A percentile compares a stretch with the other conserved stretches of the same genome.
phyloP scores from a whole-genome alignment of 2,888 invertebrate genomes.

The Synanthedon andrenaeformis region DNA sequence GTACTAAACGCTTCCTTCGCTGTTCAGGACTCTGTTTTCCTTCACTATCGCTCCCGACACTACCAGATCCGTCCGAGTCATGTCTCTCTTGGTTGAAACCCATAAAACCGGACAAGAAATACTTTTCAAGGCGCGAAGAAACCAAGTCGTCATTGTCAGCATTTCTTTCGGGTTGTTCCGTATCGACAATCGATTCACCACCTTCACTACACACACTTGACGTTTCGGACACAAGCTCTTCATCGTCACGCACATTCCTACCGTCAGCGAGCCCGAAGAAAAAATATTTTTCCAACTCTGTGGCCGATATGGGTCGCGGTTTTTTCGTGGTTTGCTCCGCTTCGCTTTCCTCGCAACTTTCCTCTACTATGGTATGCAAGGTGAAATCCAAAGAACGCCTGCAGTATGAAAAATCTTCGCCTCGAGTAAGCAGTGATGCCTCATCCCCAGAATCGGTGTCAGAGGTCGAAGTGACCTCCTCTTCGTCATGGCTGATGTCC shows the following conservation, averaged over 20 bases:
- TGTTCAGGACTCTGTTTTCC: conserved; percentile 90
- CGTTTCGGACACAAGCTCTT: conserved; percentile 82
- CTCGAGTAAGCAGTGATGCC: conserved; percentile 76
- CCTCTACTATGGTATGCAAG: conserved; percentile 92
- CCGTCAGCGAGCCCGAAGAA: conserved; percentile 88
- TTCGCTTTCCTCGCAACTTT: conserved; percentile 94
- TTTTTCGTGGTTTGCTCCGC: conserved; percentile 75
- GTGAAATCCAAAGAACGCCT: conserved; percentile 89
- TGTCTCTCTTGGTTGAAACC: conserved; percentile 82
- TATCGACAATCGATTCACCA: conserved; percentile 77
- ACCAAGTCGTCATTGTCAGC: conserved; percentile 80
- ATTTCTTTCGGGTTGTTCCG: conserved; percentile 66
- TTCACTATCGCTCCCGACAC: conserved; percentile 92
- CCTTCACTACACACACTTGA: conserved; percentile 89
- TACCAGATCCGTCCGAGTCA: conserved; percentile 85
- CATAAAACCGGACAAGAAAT: conserved; percentile 88
- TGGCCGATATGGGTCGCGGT: conserved; percentile 79
- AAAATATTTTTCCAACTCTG: conserved; percentile 91
- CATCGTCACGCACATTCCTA: conserved; percentile 63
- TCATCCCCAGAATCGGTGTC: conserved; percentile 79
- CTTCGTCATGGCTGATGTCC: conserved; percentile 85
- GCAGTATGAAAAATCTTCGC: conserved; percentile 86
- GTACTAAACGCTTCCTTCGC: conserved; percentile 81
- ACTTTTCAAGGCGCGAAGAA: conserved; percentile 88
- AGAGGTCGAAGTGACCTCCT: conserved; percentile 76